A percentile compares a stretch with the other conserved stretches of the same genome.
Evolutionary conservation across 2,888 invertebrate species (phyloP).

Genomic region (Mesorhabditis belari): DNA sequence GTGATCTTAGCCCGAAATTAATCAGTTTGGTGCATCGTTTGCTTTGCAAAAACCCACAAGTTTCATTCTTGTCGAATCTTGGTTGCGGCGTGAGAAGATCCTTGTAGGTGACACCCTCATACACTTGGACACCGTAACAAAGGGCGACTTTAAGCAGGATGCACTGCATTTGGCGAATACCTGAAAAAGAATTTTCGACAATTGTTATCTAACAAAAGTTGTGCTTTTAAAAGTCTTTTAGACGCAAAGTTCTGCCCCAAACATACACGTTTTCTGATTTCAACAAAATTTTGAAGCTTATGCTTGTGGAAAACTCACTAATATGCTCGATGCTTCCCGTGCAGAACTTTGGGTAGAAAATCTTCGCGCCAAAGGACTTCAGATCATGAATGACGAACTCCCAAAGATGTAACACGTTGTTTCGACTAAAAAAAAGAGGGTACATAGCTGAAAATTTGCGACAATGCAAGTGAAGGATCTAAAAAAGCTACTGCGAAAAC

Average conservation of each 20-base stretch:
- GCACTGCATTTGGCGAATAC: conserved; percentile 87
- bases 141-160: conserved; percentile 86
- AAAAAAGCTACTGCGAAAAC: too few species aligned
- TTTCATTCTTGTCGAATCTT: not conserved
- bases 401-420: conserved; percentile 96
- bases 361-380: conserved; percentile 81
- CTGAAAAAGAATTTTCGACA: conserved; percentile 50
- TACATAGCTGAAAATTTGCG: not conserved
- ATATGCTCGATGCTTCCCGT: conserved; percentile 97
- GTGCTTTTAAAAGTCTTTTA: too few species aligned
- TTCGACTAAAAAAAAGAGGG: conserved; percentile 59
- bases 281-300: not conserved
- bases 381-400: conserved; percentile 94
- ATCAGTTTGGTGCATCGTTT: too few species aligned
- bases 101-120: conserved; percentile 84
- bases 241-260: not conserved
- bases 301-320: conserved; percentile 60
- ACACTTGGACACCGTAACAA: conserved; percentile 86
- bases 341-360: conserved; percentile 97
- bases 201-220: not conserved
- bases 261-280: not conserved
- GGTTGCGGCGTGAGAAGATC: conserved; percentile 69
- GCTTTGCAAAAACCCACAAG: too few species aligned
- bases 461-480: too few species aligned
- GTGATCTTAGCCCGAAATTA: too few species aligned